phyloP scores from a whole-genome alignment of 1,140 invertebrate genomes.

The Apis laboriosa region DNA sequence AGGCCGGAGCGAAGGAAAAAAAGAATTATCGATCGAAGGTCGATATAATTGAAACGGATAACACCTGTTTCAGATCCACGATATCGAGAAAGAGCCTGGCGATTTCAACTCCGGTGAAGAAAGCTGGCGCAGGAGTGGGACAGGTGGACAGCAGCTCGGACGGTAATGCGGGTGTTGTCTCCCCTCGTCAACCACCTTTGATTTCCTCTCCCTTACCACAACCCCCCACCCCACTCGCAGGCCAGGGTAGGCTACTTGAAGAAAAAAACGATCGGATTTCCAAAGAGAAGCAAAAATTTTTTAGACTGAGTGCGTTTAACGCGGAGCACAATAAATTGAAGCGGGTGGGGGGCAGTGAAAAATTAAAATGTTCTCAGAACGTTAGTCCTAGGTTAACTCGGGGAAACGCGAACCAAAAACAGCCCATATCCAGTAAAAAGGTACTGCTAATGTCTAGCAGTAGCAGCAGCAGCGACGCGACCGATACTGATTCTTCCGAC shows the following conservation, averaged over 20 bases:
- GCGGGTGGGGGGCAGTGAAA: constrained; percentile 77
- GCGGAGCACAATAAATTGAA: constrained; percentile 80
- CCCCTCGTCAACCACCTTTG: constrained; percentile 79
- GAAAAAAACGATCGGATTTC: constrained; percentile 88
- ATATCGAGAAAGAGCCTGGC: constrained; percentile 73
- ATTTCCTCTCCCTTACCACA: constrained; percentile 79
- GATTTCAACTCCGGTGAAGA: constrained; percentile 70
- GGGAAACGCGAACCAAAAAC: constrained; percentile 54
- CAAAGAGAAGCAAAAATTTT: constrained; percentile 93
- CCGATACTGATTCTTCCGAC: constrained; percentile 64
- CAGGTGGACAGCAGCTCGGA: constrained; percentile 82
- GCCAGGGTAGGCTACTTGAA: constrained; percentile 80
- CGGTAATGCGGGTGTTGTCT: constrained; percentile 83
- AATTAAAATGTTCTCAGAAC: constrained; percentile 60
- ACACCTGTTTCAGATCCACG: constrained; percentile 70
- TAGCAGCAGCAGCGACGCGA: constrained; percentile 67
- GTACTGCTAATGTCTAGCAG: constrained; percentile 60
- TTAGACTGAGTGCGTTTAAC: constrained; percentile 88
- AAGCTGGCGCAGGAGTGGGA: constrained; percentile 70
- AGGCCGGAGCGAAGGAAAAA: not conserved
- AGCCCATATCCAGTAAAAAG: constrained; percentile 38
- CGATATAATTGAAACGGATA: not conserved
- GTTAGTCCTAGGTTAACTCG: constrained; percentile 65
- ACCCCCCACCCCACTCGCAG: constrained; percentile 77
- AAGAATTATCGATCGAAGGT: not conserved